phyloP scores from a whole-genome alignment of 2,113 vertebrate genomes.

The Xenopus tropicalis region UCB_Xtro_10.0 CM004444.2:111002501-111003000 shows the following conservation, averaged over 20 bases:
- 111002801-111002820: constrained; percentile 69
- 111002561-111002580: no score
- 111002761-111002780: constrained; percentile 59
- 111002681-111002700: constrained; percentile 39
- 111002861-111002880: constrained; percentile 82
- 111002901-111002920: constrained; percentile 75
- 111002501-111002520: no score
- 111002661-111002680: not conserved
- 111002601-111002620: no score
- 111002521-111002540: no score
- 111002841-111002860: constrained; percentile 75
- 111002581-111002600: no score
- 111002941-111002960: constrained; percentile 75
- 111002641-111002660: not conserved
- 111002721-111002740: constrained; percentile 33
- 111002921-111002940: constrained; percentile 77
- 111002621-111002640: no score
- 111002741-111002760: constrained; percentile 47
- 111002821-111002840: constrained; percentile 67
- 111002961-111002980: constrained; percentile 81
- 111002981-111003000: constrained; percentile 71
- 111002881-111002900: constrained; percentile 77
- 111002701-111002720: constrained; percentile 19
- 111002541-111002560: no score
- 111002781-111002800: constrained; percentile 61